Evolutionary conservation across 2,888 invertebrate genomes (phyloP).

Genomic region (Sceliomorpha sp.): DNA sequence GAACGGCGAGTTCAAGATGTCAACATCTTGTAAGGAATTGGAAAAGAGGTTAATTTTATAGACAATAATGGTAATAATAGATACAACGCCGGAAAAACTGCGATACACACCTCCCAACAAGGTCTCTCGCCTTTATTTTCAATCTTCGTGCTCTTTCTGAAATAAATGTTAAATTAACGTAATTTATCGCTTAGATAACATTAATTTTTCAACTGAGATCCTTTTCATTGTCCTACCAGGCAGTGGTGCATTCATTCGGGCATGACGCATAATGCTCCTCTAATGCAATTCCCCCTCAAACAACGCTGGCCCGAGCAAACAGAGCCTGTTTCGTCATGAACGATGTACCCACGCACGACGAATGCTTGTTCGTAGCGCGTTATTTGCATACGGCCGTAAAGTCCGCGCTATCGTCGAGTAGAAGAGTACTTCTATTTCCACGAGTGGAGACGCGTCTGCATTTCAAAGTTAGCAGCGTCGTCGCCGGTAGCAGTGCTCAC

Average conservation of each 20-base stretch:
- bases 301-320: slow-evolving; percentile 34
- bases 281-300: slow-evolving; percentile 34
- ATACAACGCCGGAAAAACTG: too few species aligned
- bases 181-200: too few species aligned
- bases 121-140: too few species aligned
- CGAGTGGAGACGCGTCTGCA: slow-evolving; percentile 24
- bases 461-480: slow-evolving; percentile 28
- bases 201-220: too few species aligned
- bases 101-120: too few species aligned
- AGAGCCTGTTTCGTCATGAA: slow-evolving; percentile 46
- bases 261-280: slow-evolving; percentile 41
- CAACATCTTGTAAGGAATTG: too few species aligned
- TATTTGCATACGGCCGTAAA: slow-evolving; percentile 56
- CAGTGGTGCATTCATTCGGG: slow-evolving; percentile 31
- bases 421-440: slow-evolving; percentile 35
- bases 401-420: slow-evolving; percentile 41
- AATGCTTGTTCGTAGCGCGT: slow-evolving; percentile 44
- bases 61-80: too few species aligned
- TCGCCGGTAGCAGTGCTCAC: slow-evolving; percentile 39
- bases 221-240: not conserved
- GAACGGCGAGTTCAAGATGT: too few species aligned
- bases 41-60: too few species aligned
- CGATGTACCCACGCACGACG: slow-evolving; percentile 51
- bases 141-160: too few species aligned
- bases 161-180: too few species aligned